These are phyloP conservation scores for Trissonchulus sp. DNA, from an alignment of 2,888 invertebrate genomes.

Conservation along the genomic window DNA sequence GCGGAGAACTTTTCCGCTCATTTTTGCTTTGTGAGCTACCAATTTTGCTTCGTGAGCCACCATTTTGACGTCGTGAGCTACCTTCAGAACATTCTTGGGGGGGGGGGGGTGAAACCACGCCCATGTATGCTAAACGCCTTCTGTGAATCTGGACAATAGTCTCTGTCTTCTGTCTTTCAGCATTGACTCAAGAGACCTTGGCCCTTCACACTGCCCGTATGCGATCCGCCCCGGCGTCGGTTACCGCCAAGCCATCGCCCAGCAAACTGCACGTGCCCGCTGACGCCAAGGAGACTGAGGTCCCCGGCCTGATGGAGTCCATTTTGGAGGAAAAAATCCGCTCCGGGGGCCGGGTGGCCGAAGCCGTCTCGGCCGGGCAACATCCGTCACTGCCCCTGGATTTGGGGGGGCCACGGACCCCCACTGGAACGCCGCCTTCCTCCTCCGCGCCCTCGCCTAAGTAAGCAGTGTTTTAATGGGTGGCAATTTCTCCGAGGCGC, in stretches of 20 bases:
- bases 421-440: conserved; percentile 20
- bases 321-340: conserved; percentile 22
- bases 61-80: no score
- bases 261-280: neutral
- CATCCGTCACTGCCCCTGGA: neutral
- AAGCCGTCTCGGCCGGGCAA: no score
- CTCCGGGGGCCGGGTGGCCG: conserved; percentile 9
- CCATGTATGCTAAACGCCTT: no score
- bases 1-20: no score
- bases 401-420: conserved; percentile 18
- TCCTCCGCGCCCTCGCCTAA: conserved; percentile 7
- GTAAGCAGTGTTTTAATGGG: no score
- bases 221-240: neutral
- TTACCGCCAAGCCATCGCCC: neutral
- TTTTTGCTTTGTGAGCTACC: no score
- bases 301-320: conserved; percentile 19
- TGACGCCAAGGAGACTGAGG: neutral
- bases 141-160: no score
- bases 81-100: no score
- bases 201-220: neutral
- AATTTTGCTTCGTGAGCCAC: no score
- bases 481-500: no score
- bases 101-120: no score
- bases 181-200: conserved; percentile 2
- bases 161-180: neutral